These are phyloP conservation scores for Eurypyga helias DNA, from an alignment of 2,113 vertebrate species.

Conservation along the genomic window DNA sequence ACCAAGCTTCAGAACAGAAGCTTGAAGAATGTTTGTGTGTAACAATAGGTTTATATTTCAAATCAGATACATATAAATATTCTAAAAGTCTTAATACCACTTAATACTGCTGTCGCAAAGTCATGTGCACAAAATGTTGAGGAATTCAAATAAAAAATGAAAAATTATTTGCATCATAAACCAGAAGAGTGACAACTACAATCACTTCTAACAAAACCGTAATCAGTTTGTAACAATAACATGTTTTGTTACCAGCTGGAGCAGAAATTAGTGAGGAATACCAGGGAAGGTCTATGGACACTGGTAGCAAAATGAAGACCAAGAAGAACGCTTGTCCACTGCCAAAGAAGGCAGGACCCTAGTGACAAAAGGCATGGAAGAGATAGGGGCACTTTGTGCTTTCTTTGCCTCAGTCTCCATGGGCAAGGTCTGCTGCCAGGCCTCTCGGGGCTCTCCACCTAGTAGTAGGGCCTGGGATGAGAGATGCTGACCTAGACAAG, in stretches of 20 bases:
- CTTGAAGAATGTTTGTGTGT: neutral
- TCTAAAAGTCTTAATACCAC: neutral
- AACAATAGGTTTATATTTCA: conserved; percentile 7
- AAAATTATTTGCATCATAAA: neutral
- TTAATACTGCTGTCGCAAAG: neutral
- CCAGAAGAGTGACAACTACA: neutral
- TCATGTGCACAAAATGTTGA: neutral
- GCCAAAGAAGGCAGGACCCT: neutral
- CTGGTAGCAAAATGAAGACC: neutral
- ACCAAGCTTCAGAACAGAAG: neutral
- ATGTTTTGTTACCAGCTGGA: neutral
- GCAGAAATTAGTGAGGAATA: neutral
- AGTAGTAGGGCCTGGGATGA: neutral
- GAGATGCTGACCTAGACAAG: neutral
- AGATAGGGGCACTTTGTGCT: neutral
- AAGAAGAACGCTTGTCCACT: neutral
- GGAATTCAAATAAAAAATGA: neutral
- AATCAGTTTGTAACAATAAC: neutral
- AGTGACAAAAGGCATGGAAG: neutral
- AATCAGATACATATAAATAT: neutral
- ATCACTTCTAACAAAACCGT: neutral
- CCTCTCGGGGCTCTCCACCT: neutral
- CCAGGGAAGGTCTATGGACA: neutral
- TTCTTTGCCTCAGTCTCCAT: neutral
- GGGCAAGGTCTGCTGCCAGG: neutral